Evolutionary conservation across 2,888 invertebrate species (phyloP).

Genomic region (Fragum whitleyi): DNA sequence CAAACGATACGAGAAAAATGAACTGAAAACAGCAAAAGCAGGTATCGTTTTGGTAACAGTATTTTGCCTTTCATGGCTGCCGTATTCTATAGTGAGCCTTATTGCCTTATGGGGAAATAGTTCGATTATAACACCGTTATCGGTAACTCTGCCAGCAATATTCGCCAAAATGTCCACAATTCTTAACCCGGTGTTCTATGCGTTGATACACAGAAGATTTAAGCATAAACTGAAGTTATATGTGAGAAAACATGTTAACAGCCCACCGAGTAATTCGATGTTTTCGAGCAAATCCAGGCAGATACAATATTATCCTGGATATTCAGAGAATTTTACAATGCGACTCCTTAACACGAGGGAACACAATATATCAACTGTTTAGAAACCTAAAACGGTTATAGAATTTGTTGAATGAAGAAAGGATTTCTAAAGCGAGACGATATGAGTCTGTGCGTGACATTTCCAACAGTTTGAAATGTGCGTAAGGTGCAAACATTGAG

Average conservation of each 20-base stretch:
- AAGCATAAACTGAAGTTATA: slow-evolving; percentile 13
- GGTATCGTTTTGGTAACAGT: slow-evolving; percentile 24
- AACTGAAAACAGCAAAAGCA: slow-evolving; percentile 36
- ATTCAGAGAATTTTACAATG: background rate
- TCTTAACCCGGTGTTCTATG: slow-evolving; percentile 50
- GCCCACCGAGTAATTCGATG: background rate
- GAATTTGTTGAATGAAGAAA: no score
- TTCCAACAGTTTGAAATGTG: no score
- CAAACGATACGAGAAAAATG: slow-evolving; percentile 31
- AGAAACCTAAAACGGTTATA: no score
- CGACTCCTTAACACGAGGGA: background rate
- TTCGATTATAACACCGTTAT: slow-evolving; percentile 22
- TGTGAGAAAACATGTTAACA: background rate
- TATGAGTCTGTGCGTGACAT: no score
- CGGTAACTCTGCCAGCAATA: slow-evolving; percentile 35
- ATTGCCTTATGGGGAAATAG: slow-evolving; percentile 42
- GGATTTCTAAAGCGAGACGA: no score
- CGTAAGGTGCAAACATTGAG: no score
- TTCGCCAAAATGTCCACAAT: slow-evolving; percentile 48
- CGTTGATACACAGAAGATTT: slow-evolving; percentile 35
- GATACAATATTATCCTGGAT: background rate
- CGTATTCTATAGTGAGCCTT: slow-evolving; percentile 36
- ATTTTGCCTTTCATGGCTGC: slow-evolving; percentile 47
- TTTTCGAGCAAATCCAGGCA: background rate
- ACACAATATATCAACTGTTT: no score